Evolutionary conservation across 2,888 invertebrate species (phyloP), one percentile per base, ranked within the genome.

Genomic region (Perdita meconis): DNA sequence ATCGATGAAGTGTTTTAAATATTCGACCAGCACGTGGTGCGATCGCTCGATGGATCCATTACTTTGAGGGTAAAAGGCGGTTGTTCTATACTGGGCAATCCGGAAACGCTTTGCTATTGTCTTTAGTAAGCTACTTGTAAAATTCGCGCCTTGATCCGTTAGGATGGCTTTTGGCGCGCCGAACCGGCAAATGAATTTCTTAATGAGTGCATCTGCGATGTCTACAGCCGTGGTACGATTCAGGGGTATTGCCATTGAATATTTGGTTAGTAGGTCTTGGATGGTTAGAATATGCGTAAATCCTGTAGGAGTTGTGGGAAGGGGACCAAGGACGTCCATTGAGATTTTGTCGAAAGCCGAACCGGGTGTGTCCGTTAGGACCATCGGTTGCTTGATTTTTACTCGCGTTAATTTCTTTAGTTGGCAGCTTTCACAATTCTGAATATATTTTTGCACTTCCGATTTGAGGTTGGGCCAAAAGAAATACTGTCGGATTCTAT

Each of bases 61-160:
- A 6, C 30, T 30, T 30, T 30, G 30, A 4, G 30, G 30, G 30
- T 30, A 30, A 6, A 30, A 30, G 3, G 30, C 30, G 30, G 30
- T 30, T 4, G 30, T 30, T 30, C 6, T 30, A 6, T 4, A 6
- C 6, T 30, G 30, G 3, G 6, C 6, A 6, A 6, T 30, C 30
- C 30, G 2, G 12, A 57, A 40, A 3, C 12, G 4, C 6, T 40
- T 40, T 1, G 38, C n/a, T 5, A 57, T 16, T 0, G 3, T 13
- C 1, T 34, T 42, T 10, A 66, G 53, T 1, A 70, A 4, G 0
- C 8, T 22, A 16, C 36, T 64, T 13, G 50, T 13, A 24, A 77
- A 77, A 13, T 71, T 64, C 0, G 53, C 4, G 4, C 77, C 69
- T 30, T 67, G 51, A 47, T 71, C 71, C 0, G 67, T 72, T 4